Evolutionary conservation across 2,797 vertebrate genomes (phyloP), one percentile per base, ranked within the genome.

Genomic region (Coreius guichenoti): DNA sequence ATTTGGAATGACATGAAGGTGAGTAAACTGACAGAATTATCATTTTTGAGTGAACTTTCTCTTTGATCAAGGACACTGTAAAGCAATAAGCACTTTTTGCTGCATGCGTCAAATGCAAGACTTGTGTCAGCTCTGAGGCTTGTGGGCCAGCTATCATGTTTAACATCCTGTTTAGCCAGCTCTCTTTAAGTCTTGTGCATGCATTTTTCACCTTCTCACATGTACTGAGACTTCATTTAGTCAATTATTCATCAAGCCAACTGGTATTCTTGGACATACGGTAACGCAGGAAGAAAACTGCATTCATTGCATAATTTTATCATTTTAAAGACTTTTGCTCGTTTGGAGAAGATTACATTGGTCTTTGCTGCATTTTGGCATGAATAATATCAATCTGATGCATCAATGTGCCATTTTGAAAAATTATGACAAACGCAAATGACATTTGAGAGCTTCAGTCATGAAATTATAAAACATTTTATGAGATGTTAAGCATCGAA

Each of bases 211-310:
- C 70, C 39, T 70, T 78, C 43, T 70, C 63, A 80, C 84, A 80
- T 83, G 72, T 63, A n/a, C 65, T 21, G 63, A 87, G 43, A n/a
- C 65, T 78, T 81, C 69, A 70, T 29, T 77, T 36, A 70, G 82
- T 89, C 89, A 90, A 88, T 88, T 88, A 88, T 90, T 90, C 84
- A 90, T 88, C 63, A 77, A 63, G 73, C 39, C 54, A 39, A 67
- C 73, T 68, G 56, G 82, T 84, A 79, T 80, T 67, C 61, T 63
- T 63, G 45, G 77, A 81, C 51, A 82, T 79, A 47, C 9, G 29
- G 54, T 77, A 81, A 85, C 81, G 70, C 68, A 67, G n/a, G n/a
- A 73, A 63, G 63, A 74, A 86, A 81, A 69, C 56, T 77, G 72
- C 39, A 76, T 51, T 31, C 31, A 75, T 56, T 26, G 67, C 12